Percentiles rank a stretch among this genome's conserved stretches.
Conservation (phyloP, 2,113 vertebrate species). For the Colistium nudipinnis region DNA sequence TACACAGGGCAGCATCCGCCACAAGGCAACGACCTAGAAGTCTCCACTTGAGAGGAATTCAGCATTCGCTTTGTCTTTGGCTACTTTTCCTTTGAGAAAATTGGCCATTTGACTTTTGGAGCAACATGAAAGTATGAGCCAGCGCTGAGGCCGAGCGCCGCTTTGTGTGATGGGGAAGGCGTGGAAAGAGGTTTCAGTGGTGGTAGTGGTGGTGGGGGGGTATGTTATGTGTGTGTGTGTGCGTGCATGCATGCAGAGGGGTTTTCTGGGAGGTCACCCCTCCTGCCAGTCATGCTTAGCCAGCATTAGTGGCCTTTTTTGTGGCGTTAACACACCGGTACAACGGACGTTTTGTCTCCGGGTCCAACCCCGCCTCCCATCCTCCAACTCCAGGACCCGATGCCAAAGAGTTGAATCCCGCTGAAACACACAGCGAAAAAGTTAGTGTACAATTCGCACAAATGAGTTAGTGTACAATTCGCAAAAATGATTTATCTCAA, state of each 20-base stretch:
- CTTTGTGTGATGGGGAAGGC: constrained; percentile 56
- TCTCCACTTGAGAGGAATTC: constrained; percentile 62
- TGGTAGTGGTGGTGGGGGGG: background rate
- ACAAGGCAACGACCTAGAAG: constrained; percentile 39
- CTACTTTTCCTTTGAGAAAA: constrained; percentile 36
- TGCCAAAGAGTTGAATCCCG: constrained; percentile 64
- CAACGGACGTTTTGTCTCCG: constrained; percentile 79
- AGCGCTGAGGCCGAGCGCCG: constrained; percentile 27
- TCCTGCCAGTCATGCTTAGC: constrained; percentile 84
- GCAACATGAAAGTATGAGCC: constrained; percentile 72
- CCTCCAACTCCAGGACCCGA: constrained; percentile 39
- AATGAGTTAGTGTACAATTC: constrained; percentile 10
- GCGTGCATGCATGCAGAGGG: constrained; percentile 18
- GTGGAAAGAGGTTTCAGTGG: constrained; percentile 17
- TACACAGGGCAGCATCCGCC: constrained; percentile 23
- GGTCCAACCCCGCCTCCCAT: constrained; percentile 52
- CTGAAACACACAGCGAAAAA: constrained; percentile 49
- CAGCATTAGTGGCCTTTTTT: constrained; percentile 79
- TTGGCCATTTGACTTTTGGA: constrained; percentile 66
- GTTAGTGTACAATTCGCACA: constrained; percentile 3
- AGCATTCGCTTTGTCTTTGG: constrained; percentile 39
- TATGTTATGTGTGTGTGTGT: constrained; percentile 12
- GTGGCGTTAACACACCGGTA: constrained; percentile 78
- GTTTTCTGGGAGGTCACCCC: constrained; percentile 71
- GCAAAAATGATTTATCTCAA: background rate